Evolutionary conservation across 2,797 vertebrate species (phyloP), one percentile per base, ranked within the genome.

Genomic region (Pseudotriccus pelzelni): DNA sequence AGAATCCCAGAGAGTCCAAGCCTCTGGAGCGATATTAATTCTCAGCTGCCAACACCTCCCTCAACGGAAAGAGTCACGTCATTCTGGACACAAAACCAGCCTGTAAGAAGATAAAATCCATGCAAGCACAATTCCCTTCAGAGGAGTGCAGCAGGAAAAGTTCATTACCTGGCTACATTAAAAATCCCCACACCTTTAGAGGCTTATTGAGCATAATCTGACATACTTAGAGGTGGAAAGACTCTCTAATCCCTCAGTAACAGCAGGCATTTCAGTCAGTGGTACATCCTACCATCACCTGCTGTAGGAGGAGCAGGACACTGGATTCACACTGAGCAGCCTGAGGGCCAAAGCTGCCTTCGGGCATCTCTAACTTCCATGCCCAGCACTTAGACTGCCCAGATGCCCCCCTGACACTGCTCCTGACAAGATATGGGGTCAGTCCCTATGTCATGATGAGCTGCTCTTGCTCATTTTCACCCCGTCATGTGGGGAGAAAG

Each of bases 151-250:
- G 14, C 10, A 7, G 47, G 24, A 5, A 21, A 43, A 32, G 32
- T 78, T 67, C 49, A 36, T 53, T 53, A 63, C 28, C 17, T 22
- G 10, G 78, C 19, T 28, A 63, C 6, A 12, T 50, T 10, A 7
- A 14, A 39, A 47, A 32, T 20, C 12, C 17, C 44, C 36, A 14
- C 24, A 64, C 59, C 50, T 34, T 90, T 84, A 86, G n/a, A 92
- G 60, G 53, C 72, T 96, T 96, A 90, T 88, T 94, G 92, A 96
- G 94, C 53, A 56, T 89, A 82, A 92, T 87, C 89, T 82, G 86
- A 84, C 84, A 93, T 55, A 73, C 49, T 92, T 79, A 74, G 15
- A 72, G 72, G 67, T 43, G 60, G 84, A 96, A 95, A 94, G 91
- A 60, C 82, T 96, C 96, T 84, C 77, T 78, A 93, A 93, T 60